Conservation (phyloP, 23 tunicate genomes). For the Aplidium turbinatum region DNA sequence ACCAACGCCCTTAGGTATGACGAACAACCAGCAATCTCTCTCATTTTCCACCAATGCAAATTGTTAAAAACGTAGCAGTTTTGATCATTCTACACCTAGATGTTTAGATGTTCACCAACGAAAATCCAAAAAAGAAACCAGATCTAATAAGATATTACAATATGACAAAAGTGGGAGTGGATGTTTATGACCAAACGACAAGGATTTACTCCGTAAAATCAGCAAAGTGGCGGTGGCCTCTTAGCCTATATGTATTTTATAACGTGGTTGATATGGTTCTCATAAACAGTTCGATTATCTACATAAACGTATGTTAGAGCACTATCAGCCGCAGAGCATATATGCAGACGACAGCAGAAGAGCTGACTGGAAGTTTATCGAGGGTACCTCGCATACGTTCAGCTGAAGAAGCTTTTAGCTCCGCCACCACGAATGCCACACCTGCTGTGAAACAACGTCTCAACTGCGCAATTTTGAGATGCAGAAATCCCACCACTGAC, state of each 20-base stretch:
- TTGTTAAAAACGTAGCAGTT: constrained; percentile 28
- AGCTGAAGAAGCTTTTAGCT: constrained; percentile 20
- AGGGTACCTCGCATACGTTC: constrained; percentile 24
- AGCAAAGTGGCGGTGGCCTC: constrained; percentile 28
- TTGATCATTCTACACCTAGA: constrained; percentile 19
- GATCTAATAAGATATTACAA: constrained; percentile 14
- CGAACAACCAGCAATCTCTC: neutral
- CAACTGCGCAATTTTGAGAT: constrained; percentile 30
- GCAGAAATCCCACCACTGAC: constrained; percentile 41
- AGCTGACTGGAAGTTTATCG: constrained; percentile 34
- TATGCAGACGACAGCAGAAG: constrained; percentile 27
- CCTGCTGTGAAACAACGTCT: constrained; percentile 15
- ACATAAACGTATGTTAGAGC: constrained; percentile 19
- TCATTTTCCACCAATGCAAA: neutral
- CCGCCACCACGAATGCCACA: constrained; percentile 3
- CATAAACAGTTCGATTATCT: too few relatives aligned
- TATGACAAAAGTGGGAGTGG: constrained; percentile 31
- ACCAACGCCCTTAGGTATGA: constrained; percentile 19
- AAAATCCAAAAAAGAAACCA: constrained; percentile 37
- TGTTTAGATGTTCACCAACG: neutral
- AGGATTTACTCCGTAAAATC: constrained; percentile 11
- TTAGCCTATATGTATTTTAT: constrained; percentile 23
- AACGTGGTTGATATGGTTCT: too few relatives aligned
- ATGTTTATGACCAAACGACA: constrained; percentile 21
- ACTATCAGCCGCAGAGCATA: constrained; percentile 13